These are phyloP conservation scores for Eueremaeus valkanovi DNA, from an alignment of 2,888 invertebrate species.

Conservation along the genomic window DNA sequence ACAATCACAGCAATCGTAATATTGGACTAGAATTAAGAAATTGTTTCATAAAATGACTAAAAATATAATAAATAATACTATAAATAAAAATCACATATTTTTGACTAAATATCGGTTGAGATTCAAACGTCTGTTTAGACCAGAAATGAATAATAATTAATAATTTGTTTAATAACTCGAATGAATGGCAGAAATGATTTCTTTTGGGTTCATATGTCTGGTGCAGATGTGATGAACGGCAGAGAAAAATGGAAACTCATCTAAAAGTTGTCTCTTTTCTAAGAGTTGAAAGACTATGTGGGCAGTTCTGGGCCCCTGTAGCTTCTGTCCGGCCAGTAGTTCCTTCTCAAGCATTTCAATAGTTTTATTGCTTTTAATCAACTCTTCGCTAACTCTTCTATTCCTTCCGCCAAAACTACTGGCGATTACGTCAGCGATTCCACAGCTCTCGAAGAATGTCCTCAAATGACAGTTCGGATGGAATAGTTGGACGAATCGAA, in stretches of 20 bases:
- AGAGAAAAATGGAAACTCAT: conserved; percentile 56
- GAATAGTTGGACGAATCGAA: conserved; percentile 53
- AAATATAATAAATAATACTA: too few species aligned
- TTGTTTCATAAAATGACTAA: too few species aligned
- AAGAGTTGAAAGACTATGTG: conserved; percentile 55
- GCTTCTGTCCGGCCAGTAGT: conserved; percentile 57
- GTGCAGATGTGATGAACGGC: conserved; percentile 56
- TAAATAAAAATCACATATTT: too few species aligned
- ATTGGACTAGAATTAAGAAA: too few species aligned
- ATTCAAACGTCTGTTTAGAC: neutral
- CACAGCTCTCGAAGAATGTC: conserved; percentile 58
- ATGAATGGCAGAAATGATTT: conserved; percentile 50
- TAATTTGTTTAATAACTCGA: neutral
- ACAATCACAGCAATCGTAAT: too few species aligned
- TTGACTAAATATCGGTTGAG: too few species aligned
- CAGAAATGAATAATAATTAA: neutral
- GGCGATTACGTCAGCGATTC: conserved; percentile 57
- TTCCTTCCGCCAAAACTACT: conserved; percentile 58
- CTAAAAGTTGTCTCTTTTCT: conserved; percentile 52
- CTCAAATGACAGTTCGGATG: conserved; percentile 51
- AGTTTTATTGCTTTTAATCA: conserved; percentile 54
- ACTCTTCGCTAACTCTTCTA: conserved; percentile 55
- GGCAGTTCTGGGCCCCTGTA: conserved; percentile 59
- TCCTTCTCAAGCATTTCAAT: conserved; percentile 55
- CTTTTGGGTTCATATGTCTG: conserved; percentile 51